These are phyloP conservation scores for Ciconia boyciana DNA, from an alignment of 2,113 vertebrate genomes.

Conservation along the genomic window DNA sequence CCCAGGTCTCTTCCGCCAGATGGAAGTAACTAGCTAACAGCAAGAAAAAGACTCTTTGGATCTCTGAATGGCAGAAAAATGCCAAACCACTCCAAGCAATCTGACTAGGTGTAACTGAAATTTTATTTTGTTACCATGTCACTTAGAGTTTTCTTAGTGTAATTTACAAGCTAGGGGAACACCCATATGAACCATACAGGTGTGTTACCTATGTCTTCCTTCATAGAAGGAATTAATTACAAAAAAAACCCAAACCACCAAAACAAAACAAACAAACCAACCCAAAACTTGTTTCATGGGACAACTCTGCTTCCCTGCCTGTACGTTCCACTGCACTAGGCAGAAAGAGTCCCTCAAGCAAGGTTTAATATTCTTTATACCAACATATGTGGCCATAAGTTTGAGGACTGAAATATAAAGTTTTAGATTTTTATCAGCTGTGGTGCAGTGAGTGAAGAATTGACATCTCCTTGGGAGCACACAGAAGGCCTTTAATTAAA, in stretches of 20 bases:
- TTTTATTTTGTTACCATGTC: not conserved
- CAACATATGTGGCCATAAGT: not conserved
- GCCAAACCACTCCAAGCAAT: not conserved
- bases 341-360: not conserved
- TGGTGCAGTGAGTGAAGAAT: not conserved
- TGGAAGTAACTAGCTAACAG: not conserved
- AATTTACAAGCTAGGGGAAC: not conserved
- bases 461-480: not conserved
- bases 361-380: not conserved
- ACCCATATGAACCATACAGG: not conserved
- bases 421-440: not conserved
- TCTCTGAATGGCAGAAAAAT: not conserved
- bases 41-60: not conserved
- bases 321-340: not conserved
- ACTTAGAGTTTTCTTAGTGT: not conserved
- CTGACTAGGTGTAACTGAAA: not conserved
- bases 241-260: not conserved
- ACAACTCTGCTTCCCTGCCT: not conserved
- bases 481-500: not conserved
- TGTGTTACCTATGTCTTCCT: not conserved
- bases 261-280: not conserved
- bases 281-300: not conserved
- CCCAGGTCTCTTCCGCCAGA: not conserved
- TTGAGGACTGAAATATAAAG: not conserved
- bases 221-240: not conserved